These are phyloP conservation scores for Xestia c-nigrum DNA, from an alignment of 2,888 invertebrate genomes.

Conservation along the genomic window DNA sequence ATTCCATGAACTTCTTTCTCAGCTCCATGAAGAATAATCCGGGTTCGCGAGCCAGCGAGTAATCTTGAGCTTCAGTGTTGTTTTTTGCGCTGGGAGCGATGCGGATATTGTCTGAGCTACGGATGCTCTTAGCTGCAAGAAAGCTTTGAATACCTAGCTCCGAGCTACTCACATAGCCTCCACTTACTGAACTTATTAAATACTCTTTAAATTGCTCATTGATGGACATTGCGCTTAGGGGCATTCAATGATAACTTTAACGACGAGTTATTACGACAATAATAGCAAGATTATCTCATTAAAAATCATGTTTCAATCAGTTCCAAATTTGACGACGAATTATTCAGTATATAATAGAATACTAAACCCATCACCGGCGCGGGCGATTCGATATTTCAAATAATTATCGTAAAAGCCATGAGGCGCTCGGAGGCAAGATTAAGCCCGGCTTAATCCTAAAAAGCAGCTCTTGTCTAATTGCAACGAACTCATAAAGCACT, in stretches of 20 bases:
- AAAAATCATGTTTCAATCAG: conserved; percentile 43
- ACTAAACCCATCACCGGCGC: conserved; percentile 43
- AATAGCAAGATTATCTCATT: conserved; percentile 12
- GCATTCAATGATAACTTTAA: neutral
- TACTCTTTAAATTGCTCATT: conserved; percentile 28
- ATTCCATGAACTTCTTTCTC: conserved; percentile 33
- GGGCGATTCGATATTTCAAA: conserved; percentile 78
- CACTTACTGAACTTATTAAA: conserved; percentile 62
- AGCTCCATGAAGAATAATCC: conserved; percentile 58
- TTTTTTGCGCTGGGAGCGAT: conserved; percentile 70
- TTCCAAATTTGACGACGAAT: conserved; percentile 35
- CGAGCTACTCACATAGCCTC: conserved; percentile 38
- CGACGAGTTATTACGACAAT: neutral
- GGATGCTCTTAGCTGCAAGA: conserved; percentile 72
- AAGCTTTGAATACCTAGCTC: conserved; percentile 69
- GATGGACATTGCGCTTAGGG: conserved; percentile 8
- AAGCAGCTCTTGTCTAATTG: conserved; percentile 88
- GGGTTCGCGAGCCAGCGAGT: conserved; percentile 50
- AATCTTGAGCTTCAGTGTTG: conserved; percentile 71
- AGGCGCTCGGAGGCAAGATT: conserved; percentile 75
- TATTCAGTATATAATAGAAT: conserved; percentile 56
- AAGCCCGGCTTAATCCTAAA: conserved; percentile 84
- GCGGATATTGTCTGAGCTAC: conserved; percentile 76
- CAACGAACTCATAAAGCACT: conserved; percentile 86
- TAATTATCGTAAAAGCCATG: conserved; percentile 82